phyloP scores from a whole-genome alignment of 2,113 vertebrate genomes.

The Mola mola region DNA sequence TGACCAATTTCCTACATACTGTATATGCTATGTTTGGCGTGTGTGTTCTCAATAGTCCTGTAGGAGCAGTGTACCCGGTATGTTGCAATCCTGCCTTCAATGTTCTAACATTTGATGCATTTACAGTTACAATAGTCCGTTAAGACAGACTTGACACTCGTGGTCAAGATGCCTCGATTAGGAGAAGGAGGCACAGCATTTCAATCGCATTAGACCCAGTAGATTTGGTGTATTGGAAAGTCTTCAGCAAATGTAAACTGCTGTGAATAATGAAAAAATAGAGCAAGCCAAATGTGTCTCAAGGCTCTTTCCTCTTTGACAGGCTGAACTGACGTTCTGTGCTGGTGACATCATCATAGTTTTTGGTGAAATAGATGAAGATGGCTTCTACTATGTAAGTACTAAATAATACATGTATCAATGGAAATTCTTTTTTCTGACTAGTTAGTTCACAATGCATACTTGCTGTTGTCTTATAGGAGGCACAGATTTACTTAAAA shows the following conservation, averaged over 20 bases:
- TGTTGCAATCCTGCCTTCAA: conserved; percentile 68
- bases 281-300: not conserved
- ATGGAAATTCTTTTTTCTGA: not conserved
- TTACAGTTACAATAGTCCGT: conserved; percentile 49
- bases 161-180: conserved; percentile 72
- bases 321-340: conserved; percentile 97
- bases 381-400: conserved; percentile 99
- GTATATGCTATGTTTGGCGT: conserved; percentile 56
- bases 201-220: conserved; percentile 53
- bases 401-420: too few relatives aligned
- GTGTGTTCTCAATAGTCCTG: conserved; percentile 52
- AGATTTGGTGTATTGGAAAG: conserved; percentile 47
- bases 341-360: conserved; percentile 95
- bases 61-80: conserved; percentile 42
- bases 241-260: not conserved
- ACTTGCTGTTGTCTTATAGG: too few relatives aligned
- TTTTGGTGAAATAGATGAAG: conserved; percentile 97
- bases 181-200: conserved; percentile 69
- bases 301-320: conserved; percentile 39
- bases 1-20: conserved; percentile 49
- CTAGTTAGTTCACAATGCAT: too few relatives aligned
- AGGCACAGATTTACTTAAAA: too few relatives aligned
- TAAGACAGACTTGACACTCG: conserved; percentile 51
- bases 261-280: not conserved
- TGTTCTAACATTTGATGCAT: conserved; percentile 67